phyloP scores from a whole-genome alignment of 30 jellyfish, hydroid and myxozoan genomes.

The Sanderia malayensis region DNA sequence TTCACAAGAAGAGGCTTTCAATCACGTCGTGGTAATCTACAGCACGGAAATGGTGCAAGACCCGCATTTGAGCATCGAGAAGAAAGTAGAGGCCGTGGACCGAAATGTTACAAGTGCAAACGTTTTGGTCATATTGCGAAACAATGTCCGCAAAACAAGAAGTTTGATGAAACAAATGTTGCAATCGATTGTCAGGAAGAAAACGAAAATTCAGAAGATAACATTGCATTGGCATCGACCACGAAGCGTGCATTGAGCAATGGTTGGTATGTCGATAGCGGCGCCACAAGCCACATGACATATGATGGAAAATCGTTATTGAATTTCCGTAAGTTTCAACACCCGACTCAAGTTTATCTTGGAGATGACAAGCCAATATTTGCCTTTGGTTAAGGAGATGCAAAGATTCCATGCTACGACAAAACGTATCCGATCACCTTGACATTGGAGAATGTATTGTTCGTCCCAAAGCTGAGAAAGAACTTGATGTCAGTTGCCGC shows the following conservation, averaged over 20 bases:
- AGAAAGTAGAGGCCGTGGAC: no score
- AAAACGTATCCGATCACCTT: no score
- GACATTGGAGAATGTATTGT: no score
- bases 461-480: no score
- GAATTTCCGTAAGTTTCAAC: constrained; percentile 16
- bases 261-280: constrained; percentile 55
- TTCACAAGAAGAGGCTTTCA: no score
- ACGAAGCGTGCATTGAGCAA: constrained; percentile 24
- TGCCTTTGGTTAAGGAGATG: constrained; percentile 60
- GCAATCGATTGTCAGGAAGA: constrained; percentile 25
- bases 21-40: constrained; percentile 43
- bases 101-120: constrained; percentile 51
- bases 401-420: constrained; percentile 52
- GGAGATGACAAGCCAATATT: constrained; percentile 42
- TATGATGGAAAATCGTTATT: constrained; percentile 23
- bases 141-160: constrained; percentile 49
- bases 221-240: constrained; percentile 32
- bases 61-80: no score
- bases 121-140: constrained; percentile 35
- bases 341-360: constrained; percentile 27
- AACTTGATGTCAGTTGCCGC: constrained; percentile 41
- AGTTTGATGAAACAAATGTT: no score
- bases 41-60: no score
- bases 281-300: constrained; percentile 49
- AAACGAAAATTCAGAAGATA: constrained; percentile 4